Percentiles rank a stretch among this genome's conserved stretches.
Conservation (phyloP, 23 tunicate genomes). For the Diplosoma virens region DNA sequence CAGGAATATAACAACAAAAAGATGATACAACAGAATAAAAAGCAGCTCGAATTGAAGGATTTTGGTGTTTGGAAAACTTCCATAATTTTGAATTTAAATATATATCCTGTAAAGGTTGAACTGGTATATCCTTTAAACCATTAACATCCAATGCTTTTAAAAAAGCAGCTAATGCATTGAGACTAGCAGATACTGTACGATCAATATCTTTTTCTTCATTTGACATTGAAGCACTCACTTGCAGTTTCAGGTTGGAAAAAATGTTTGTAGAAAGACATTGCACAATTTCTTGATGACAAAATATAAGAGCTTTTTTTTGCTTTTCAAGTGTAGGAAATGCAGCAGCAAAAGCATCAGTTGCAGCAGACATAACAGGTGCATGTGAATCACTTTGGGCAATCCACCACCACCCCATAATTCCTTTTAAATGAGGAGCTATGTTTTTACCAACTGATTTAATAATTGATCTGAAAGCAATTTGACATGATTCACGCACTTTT, state of each 20-base stretch:
- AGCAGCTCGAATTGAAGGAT: constrained; percentile 38
- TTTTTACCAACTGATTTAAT: constrained; percentile 46
- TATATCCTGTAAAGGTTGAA: constrained; percentile 14
- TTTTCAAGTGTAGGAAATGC: constrained; percentile 70
- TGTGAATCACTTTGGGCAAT: constrained; percentile 72
- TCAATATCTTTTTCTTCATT: constrained; percentile 33
- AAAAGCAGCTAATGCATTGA: constrained; percentile 52
- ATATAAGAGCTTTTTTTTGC: constrained; percentile 44
- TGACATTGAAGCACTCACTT: background rate
- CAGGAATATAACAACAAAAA: constrained; percentile 21
- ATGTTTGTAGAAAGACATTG: constrained; percentile 21
- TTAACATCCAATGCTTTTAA: constrained; percentile 1
- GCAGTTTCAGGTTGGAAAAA: constrained; percentile 14
- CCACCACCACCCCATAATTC: constrained; percentile 85
- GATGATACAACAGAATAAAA: constrained; percentile 43
- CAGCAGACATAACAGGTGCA: constrained; percentile 61
- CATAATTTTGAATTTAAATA: constrained; percentile 44
- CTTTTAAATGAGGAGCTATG: constrained; percentile 75
- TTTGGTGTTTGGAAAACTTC: constrained; percentile 70
- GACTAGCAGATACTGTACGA: constrained; percentile 42
- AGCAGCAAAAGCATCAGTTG: constrained; percentile 30
- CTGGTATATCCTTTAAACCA: background rate
- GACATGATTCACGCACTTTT: constrained; percentile 63
- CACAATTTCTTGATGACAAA: constrained; percentile 68
- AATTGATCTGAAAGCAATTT: constrained; percentile 39